Conservation (phyloP, 2,113 vertebrate species). For the Mormyrus iriodes region DNA sequence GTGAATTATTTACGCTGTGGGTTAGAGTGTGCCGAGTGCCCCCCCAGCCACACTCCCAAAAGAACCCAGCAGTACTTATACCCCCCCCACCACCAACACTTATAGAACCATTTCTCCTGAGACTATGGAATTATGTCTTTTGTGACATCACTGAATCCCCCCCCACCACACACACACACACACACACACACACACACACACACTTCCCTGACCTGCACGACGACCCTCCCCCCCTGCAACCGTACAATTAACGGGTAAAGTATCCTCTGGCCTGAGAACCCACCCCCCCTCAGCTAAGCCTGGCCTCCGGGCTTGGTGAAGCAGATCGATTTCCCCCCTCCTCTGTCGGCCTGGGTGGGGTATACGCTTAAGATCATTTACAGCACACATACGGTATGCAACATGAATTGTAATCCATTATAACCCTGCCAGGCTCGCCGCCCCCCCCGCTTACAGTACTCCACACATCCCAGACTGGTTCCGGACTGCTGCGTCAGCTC, state of each 20-base stretch:
- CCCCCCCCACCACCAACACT: background rate
- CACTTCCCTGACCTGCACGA: background rate
- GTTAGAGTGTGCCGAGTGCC: constrained; percentile 34
- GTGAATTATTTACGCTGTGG: constrained; percentile 57
- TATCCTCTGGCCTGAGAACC: background rate
- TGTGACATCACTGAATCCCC: background rate
- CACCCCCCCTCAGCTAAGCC: background rate
- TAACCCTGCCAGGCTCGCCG: background rate
- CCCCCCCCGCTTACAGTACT: background rate
- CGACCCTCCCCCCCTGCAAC: background rate
- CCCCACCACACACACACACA: background rate
- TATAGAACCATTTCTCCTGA: background rate
- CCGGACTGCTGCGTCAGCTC: background rate
- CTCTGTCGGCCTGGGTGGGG: background rate
- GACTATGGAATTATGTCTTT: background rate
- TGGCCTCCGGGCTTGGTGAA: background rate
- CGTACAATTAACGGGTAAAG: background rate
- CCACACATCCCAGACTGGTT: background rate
- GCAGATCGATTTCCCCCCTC: background rate
- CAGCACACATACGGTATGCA: background rate
- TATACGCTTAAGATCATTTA: background rate
- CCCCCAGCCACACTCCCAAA: background rate
- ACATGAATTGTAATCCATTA: background rate
- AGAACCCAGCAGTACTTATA: background rate
- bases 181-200: background rate